phyloP scores from a whole-genome alignment of 2,888 invertebrate species.

The Zootermopsis nevadensis region DNA sequence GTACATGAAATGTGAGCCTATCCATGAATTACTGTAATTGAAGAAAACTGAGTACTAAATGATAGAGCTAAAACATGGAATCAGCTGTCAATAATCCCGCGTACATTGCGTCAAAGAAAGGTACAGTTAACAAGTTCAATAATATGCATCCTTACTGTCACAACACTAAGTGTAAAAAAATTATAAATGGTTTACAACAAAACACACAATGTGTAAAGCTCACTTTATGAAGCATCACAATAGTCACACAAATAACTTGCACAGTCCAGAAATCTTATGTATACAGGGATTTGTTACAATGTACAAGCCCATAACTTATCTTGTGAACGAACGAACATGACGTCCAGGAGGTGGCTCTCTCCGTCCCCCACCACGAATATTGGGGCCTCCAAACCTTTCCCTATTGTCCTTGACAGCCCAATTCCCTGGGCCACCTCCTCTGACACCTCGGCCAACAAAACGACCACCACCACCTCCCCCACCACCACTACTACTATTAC shows the following conservation, averaged over 20 bases:
- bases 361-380: conserved; percentile 37
- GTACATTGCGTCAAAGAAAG: background rate
- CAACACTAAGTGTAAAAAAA: background rate
- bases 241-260: background rate
- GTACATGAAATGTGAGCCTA: conserved; percentile 16
- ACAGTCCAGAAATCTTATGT: background rate
- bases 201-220: background rate
- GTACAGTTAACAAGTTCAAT: background rate
- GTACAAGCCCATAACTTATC: conserved; percentile 27
- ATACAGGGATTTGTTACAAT: background rate
- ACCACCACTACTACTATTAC: conserved; percentile 37
- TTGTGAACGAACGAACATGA: conserved; percentile 45
- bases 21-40: conserved; percentile 20
- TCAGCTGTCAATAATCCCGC: background rate
- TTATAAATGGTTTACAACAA: background rate
- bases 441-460: conserved; percentile 44
- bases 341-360: conserved; percentile 45
- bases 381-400: conserved; percentile 47
- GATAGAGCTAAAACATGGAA: conserved; percentile 9
- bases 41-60: conserved; percentile 2
- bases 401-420: conserved; percentile 46
- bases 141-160: background rate
- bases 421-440: conserved; percentile 40
- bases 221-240: background rate
- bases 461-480: conserved; percentile 33